These are phyloP conservation scores for Loris lydekkerianus DNA, from an alignment of 2,797 vertebrate genomes.

Conservation along the genomic window DNA sequence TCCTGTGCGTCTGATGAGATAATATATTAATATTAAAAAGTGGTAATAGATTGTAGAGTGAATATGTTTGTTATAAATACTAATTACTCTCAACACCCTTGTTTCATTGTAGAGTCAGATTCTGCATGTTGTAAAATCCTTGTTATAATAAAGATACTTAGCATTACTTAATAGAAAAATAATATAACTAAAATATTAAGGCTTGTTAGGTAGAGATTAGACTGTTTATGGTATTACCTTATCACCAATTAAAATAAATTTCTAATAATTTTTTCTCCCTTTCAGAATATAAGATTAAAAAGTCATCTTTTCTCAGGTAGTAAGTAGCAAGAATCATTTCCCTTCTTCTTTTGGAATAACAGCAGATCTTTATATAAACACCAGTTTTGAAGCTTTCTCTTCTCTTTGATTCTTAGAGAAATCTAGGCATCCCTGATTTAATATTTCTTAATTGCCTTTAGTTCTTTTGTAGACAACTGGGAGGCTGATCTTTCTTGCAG, in stretches of 20 bases:
- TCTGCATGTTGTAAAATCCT: slow-evolving; percentile 20
- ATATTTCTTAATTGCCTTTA: background rate
- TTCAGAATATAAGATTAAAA: slow-evolving; percentile 47
- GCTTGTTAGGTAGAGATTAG: background rate
- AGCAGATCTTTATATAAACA: background rate
- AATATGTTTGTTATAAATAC: background rate
- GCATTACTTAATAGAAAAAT: slow-evolving; percentile 47
- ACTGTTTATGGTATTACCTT: background rate
- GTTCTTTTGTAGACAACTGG: background rate
- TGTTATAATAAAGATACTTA: background rate
- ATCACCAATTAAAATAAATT: slow-evolving; percentile 27
- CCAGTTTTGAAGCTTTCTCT: background rate
- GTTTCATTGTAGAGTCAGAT: slow-evolving; percentile 29
- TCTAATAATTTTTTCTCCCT: background rate
- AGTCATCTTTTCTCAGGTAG: slow-evolving; percentile 29
- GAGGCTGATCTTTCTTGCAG: background rate
- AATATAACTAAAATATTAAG: slow-evolving; percentile 25
- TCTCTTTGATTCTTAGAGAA: background rate
- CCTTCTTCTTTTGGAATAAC: background rate
- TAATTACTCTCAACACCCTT: background rate
- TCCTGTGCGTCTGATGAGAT: background rate
- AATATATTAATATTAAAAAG: background rate
- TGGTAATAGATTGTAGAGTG: background rate
- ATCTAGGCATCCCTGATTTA: background rate
- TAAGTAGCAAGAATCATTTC: slow-evolving; percentile 24